A percentile compares a stretch with the other conserved stretches of the same genome.
Evolutionary conservation across 64 coral and sea anemone genomes (phyloP).

Genomic region (Dendrophyllia cribrosa): DNA sequence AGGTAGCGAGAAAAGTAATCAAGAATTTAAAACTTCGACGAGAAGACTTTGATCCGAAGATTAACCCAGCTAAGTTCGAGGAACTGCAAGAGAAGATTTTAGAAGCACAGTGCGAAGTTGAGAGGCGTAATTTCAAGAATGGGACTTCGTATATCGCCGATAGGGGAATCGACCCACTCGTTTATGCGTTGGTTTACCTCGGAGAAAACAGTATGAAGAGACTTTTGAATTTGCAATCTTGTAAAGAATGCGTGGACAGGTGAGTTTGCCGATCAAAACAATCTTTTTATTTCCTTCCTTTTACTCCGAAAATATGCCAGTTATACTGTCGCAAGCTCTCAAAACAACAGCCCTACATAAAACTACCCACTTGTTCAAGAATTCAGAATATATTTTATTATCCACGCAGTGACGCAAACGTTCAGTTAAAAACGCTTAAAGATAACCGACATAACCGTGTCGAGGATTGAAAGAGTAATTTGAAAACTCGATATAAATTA

Average conservation of each 20-base stretch:
- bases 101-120: conserved; percentile 58
- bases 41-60: conserved; percentile 91
- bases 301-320: too few species aligned
- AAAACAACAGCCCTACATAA: too few species aligned
- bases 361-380: too few species aligned
- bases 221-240: conserved; percentile 51
- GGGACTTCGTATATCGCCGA: conserved; percentile 81
- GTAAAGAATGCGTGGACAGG: conserved; percentile 81
- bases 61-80: conserved; percentile 72
- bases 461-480: too few species aligned
- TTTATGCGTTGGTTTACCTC: conserved; percentile 85
- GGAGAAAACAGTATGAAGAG: conserved; percentile 48
- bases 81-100: conserved; percentile 86
- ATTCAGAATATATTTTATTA: too few species aligned
- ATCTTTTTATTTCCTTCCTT: too few species aligned
- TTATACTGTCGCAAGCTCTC: too few species aligned
- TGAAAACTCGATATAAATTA: too few species aligned
- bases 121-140: conserved; percentile 30
- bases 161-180: conserved; percentile 85
- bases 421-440: too few species aligned
- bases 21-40: conserved; percentile 61
- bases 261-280: background rate
- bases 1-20: conserved; percentile 89
- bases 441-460: too few species aligned
- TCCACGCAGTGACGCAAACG: too few species aligned